phyloP scores from a whole-genome alignment of 1,140 invertebrate genomes.

The Bemisia tabaci region DNA sequence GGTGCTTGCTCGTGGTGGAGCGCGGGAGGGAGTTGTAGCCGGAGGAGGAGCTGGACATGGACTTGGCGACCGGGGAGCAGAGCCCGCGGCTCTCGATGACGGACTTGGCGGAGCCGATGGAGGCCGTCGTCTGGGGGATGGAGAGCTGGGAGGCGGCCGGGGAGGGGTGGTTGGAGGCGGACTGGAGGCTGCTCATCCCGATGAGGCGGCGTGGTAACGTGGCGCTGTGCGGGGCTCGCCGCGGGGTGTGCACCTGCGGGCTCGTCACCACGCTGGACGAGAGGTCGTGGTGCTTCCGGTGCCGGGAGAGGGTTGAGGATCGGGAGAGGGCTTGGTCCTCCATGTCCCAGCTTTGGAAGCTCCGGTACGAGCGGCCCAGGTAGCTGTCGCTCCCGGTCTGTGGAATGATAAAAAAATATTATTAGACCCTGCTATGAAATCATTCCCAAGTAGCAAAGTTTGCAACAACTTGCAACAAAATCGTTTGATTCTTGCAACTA shows the following conservation, averaged over 20 bases:
- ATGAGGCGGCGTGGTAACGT: conserved; percentile 7
- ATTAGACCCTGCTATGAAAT: too few species aligned
- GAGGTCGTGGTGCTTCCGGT: neutral
- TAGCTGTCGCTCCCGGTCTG: neutral
- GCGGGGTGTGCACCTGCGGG: conserved; percentile 1
- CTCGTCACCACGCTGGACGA: neutral
- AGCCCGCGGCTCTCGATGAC: neutral
- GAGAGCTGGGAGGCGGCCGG: neutral
- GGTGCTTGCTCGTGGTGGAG: conserved; percentile 12
- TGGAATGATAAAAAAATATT: too few species aligned
- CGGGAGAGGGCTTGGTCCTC: neutral
- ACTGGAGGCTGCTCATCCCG: neutral
- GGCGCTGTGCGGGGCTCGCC: conserved; percentile 7
- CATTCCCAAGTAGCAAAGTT: too few species aligned
- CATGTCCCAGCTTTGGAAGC: neutral
- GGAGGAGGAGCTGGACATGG: conserved; percentile 21
- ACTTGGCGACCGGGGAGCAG: conserved; percentile 19
- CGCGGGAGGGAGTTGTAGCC: conserved; percentile 26
- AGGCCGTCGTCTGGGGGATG: neutral
- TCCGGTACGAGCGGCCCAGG: neutral
- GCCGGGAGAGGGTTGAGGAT: neutral
- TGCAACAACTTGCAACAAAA: too few species aligned
- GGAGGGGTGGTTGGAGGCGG: neutral
- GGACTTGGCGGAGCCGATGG: conserved; percentile 8
- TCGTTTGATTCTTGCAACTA: too few species aligned